Percentiles rank a stretch among this genome's conserved stretches.
phyloP scores from a whole-genome alignment of 2,113 vertebrate genomes.

The Jacana jacana region DNA sequence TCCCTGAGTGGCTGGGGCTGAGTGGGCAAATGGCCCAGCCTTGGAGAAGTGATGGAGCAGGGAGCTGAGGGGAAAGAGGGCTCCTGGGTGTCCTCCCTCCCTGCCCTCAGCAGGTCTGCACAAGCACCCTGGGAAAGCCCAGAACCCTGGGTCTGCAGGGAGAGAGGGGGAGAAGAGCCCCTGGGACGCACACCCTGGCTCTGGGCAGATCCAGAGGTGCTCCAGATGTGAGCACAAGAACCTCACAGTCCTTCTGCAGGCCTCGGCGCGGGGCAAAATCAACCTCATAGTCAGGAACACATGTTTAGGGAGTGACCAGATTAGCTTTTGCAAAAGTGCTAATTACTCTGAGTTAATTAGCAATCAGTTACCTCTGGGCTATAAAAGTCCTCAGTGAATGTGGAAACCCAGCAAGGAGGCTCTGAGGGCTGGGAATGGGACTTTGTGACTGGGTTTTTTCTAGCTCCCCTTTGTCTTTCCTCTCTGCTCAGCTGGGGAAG shows the following conservation, averaged over 20 bases:
- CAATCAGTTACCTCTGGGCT: background rate
- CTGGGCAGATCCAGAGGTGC: background rate
- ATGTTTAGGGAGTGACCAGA: background rate
- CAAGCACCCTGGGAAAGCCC: background rate
- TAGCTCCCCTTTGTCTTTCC: background rate
- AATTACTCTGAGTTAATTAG: background rate
- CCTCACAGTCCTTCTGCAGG: accelerated
- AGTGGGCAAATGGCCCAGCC: accelerated
- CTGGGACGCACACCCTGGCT: accelerated
- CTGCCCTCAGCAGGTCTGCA: background rate
- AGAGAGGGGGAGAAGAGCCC: background rate
- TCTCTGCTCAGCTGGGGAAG: background rate
- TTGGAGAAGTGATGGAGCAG: background rate
- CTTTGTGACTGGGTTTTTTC: background rate
- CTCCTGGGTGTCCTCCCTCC: background rate
- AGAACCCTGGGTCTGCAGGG: background rate
- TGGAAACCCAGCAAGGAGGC: background rate
- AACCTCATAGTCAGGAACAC: background rate
- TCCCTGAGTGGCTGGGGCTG: background rate
- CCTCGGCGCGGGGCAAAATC: background rate
- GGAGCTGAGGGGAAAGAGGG: background rate
- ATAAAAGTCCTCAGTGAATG: background rate
- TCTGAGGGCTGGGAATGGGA: background rate
- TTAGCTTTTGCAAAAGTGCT: background rate
- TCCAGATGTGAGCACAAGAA: accelerated